Percentiles rank a stretch among this genome's conserved stretches.
Evolutionary conservation across 2,888 invertebrate species (phyloP).

Genomic region (Acronicta leporina): DNA sequence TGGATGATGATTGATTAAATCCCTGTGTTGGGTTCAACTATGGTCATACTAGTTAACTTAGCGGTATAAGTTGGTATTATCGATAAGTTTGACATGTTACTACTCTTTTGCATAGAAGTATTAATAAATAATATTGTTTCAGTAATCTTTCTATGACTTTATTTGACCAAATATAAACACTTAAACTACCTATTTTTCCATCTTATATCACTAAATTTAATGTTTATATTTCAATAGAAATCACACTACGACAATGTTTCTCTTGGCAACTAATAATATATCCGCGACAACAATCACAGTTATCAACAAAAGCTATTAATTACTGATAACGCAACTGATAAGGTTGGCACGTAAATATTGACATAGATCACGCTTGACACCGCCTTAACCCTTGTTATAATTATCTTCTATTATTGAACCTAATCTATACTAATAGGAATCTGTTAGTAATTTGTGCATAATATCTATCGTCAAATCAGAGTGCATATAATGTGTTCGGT

Average conservation of each 20-base stretch:
- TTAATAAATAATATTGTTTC: too few species aligned
- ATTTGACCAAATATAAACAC: not conserved
- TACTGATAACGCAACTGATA: slow-evolving; percentile 60
- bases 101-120: too few species aligned
- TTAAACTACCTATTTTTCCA: slow-evolving; percentile 8
- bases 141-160: not conserved
- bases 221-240: slow-evolving; percentile 22
- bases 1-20: slow-evolving; percentile 36
- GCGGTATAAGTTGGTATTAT: too few species aligned
- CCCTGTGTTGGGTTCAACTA: not conserved
- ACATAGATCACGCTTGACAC: slow-evolving; percentile 81
- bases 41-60: not conserved
- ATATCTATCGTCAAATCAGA: too few species aligned
- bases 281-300: slow-evolving; percentile 70
- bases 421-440: slow-evolving; percentile 61
- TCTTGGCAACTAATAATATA: slow-evolving; percentile 65
- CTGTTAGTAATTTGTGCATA: slow-evolving; percentile 34
- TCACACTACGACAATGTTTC: slow-evolving; percentile 56
- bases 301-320: slow-evolving; percentile 68
- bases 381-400: slow-evolving; percentile 80
- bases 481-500: not conserved
- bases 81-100: too few species aligned
- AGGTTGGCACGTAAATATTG: slow-evolving; percentile 81
- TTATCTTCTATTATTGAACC: slow-evolving; percentile 79
- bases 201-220: slow-evolving; percentile 16